Conservation (phyloP, 1,140 invertebrate species). For the Drosophila pectinifera region DNA sequence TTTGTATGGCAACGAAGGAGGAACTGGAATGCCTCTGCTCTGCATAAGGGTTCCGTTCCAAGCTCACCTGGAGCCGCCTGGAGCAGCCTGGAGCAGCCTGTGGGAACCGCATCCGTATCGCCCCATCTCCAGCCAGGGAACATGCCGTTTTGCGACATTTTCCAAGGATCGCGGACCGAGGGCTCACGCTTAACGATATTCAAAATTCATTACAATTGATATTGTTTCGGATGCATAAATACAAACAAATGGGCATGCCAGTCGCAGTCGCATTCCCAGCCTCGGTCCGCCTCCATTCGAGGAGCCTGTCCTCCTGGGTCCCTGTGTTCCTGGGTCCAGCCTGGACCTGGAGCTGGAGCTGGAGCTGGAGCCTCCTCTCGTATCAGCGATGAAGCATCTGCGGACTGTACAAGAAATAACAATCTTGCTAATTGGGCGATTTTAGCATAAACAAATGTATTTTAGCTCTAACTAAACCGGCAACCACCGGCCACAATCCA, state of each 20-base stretch:
- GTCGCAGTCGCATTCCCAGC: slow-evolving; percentile 26
- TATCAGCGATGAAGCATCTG: slow-evolving; percentile 75
- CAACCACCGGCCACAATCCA: slow-evolving; percentile 33
- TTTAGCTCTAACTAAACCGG: slow-evolving; percentile 81
- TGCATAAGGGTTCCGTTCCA: slow-evolving; percentile 28
- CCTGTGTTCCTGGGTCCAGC: background rate
- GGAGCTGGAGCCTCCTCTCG: slow-evolving; percentile 29
- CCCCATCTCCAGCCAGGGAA: slow-evolving; percentile 70
- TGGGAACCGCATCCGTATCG: slow-evolving; percentile 84
- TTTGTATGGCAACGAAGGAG: slow-evolving; percentile 49
- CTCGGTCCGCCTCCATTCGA: slow-evolving; percentile 28
- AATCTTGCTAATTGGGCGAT: slow-evolving; percentile 85
- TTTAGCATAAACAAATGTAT: slow-evolving; percentile 85
- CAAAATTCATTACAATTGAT: slow-evolving; percentile 85
- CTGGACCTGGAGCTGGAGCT: too few relatives aligned
- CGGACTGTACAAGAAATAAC: slow-evolving; percentile 84
- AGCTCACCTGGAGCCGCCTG: slow-evolving; percentile 57
- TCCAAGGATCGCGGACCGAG: slow-evolving; percentile 30
- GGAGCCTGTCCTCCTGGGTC: slow-evolving; percentile 18
- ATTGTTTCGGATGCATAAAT: slow-evolving; percentile 85
- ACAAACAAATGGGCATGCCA: slow-evolving; percentile 81
- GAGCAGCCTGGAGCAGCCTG: slow-evolving; percentile 57
- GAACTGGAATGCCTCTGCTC: slow-evolving; percentile 17
- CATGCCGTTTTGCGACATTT: slow-evolving; percentile 81
- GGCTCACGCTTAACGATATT: slow-evolving; percentile 82